These are phyloP conservation scores for Pseudomyrmex pallidus DNA, from an alignment of 1,140 invertebrate species.

Conservation along the genomic window DNA sequence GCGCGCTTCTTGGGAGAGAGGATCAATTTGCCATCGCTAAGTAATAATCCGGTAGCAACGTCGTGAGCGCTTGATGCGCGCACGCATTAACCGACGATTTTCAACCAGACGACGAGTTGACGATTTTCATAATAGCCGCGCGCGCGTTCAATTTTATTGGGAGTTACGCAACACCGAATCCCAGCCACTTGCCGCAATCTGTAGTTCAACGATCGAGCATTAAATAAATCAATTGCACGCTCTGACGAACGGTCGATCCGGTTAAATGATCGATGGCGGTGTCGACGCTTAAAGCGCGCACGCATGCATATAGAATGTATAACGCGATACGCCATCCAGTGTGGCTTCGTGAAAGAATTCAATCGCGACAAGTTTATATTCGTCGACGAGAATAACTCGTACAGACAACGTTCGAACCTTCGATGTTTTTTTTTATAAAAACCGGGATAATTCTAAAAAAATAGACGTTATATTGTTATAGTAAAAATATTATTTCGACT, in stretches of 20 bases:
- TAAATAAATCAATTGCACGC: conserved; percentile 68
- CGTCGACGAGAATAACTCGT: not conserved
- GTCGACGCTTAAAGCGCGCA: conserved; percentile 5
- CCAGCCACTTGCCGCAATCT: conserved; percentile 28
- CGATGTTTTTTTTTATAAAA: too few relatives aligned
- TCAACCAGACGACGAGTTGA: conserved; percentile 25
- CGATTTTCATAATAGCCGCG: conserved; percentile 39
- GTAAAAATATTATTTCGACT: too few relatives aligned
- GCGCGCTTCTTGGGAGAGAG: not conserved
- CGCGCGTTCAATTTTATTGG: conserved; percentile 51
- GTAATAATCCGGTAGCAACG: conserved; percentile 47
- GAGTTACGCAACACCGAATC: conserved; percentile 67
- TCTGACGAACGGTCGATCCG: conserved; percentile 55
- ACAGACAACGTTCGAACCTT: not conserved
- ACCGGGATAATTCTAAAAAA: too few relatives aligned
- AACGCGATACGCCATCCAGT: not conserved
- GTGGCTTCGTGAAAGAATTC: conserved; percentile 5
- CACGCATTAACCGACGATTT: conserved; percentile 42
- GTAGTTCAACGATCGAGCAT: conserved; percentile 62
- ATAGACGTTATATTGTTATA: too few relatives aligned
- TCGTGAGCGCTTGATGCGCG: conserved; percentile 32
- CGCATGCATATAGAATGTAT: conserved; percentile 33
- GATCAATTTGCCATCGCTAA: conserved; percentile 19
- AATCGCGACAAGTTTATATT: conserved; percentile 4
- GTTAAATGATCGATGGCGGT: conserved; percentile 67